phyloP scores from a whole-genome alignment of 2,113 vertebrate species.

The Mungos mungo region DNA sequence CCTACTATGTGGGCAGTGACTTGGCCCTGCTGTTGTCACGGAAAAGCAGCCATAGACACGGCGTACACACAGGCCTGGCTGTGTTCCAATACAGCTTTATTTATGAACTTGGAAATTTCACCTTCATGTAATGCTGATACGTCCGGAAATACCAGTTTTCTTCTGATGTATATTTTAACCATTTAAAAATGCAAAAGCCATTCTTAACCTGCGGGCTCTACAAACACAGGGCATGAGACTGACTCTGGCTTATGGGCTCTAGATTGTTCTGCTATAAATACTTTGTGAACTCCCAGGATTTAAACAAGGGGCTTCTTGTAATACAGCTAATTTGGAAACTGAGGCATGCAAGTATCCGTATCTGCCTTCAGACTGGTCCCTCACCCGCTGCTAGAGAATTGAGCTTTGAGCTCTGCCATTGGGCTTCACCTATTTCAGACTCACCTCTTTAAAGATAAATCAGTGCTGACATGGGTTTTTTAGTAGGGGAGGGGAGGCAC shows the following conservation, averaged over 20 bases:
- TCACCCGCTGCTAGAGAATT: not conserved
- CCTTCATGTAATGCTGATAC: not conserved
- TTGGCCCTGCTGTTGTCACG: not conserved
- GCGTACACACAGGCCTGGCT: too few species aligned
- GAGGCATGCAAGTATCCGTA: not conserved
- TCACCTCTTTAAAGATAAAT: not conserved
- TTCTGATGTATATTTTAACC: not conserved
- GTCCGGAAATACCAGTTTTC: not conserved
- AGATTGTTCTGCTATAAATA: not conserved
- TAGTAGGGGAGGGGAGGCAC: fast-evolving
- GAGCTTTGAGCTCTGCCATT: not conserved
- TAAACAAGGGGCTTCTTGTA: not conserved
- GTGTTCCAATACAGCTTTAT: not conserved
- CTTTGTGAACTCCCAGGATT: not conserved
- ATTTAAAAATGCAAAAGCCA: not conserved
- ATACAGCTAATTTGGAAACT: not conserved
- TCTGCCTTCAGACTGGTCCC: not conserved
- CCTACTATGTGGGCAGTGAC: not conserved
- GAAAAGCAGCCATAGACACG: not conserved
- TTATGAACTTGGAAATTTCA: not conserved
- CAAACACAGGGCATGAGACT: not conserved
- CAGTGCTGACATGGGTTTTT: not conserved
- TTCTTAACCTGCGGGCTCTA: not conserved
- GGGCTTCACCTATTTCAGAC: not conserved
- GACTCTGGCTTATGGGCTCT: not conserved